A percentile compares a stretch with the other conserved stretches of the same genome.
Evolutionary conservation across 2,113 vertebrate species (phyloP).

Genomic region (Poeciliopsis prolifica): DNA sequence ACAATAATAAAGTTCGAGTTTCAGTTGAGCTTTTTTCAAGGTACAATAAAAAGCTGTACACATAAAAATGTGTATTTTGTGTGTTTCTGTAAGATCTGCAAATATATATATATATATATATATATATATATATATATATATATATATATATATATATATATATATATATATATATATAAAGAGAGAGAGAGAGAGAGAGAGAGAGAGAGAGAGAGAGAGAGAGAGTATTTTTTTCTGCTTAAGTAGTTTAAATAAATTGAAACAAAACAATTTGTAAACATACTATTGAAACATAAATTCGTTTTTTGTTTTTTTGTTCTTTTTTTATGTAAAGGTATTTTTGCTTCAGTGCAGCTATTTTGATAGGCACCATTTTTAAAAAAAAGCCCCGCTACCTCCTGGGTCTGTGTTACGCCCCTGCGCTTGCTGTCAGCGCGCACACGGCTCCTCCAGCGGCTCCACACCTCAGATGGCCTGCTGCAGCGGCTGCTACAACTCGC

Average conservation of each 20-base stretch:
- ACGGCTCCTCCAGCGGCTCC: slow-evolving; percentile 45
- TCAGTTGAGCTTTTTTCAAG: too few relatives aligned
- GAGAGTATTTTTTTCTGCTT: not conserved
- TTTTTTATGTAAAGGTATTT: not conserved
- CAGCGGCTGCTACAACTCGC: slow-evolving; percentile 58
- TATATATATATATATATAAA: too few relatives aligned
- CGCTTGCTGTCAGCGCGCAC: slow-evolving; percentile 4
- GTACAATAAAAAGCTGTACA: too few relatives aligned
- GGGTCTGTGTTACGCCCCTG: slow-evolving; percentile 60
- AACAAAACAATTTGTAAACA: not conserved
- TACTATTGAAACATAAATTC: too few relatives aligned
- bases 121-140: too few relatives aligned
- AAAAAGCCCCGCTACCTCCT: slow-evolving; percentile 10
- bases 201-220: too few relatives aligned
- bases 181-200: too few relatives aligned
- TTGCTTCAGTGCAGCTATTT: too few relatives aligned
- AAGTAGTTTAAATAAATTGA: not conserved
- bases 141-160: too few relatives aligned
- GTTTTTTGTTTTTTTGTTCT: too few relatives aligned
- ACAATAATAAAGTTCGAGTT: too few relatives aligned
- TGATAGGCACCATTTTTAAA: not conserved
- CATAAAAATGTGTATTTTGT: not conserved
- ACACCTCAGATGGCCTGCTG: slow-evolving; percentile 56
- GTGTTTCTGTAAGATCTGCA: not conserved
- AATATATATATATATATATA: too few relatives aligned